Evolutionary conservation across 2,113 vertebrate genomes (phyloP), one percentile per base, ranked within the genome.

Genomic region (Pomatostomus ruficeps): DNA sequence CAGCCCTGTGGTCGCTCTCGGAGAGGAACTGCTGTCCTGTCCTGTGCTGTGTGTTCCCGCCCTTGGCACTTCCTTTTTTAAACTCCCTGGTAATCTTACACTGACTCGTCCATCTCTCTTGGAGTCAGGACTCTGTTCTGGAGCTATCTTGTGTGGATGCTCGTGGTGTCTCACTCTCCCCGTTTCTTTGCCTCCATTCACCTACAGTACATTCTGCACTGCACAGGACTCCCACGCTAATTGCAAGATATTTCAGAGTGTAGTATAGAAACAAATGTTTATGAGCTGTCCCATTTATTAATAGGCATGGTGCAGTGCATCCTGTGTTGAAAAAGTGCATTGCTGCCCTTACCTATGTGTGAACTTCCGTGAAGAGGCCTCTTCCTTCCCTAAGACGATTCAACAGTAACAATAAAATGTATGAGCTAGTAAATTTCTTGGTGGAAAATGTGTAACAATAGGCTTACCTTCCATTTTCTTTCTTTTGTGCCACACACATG

Each of bases 151-250:
- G 29, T 28, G 58, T 28, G 14, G 59, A 17, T 62, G 35, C n/a
- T 45, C 17, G 0, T 4, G 23, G 3, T 61, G 51, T 35, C 17
- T 42, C 70, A 9, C 5, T 35, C 17, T 36, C 26, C 38, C 15
- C 3, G 17, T 55, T 24, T 35, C 10, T 42, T 80, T 74, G 33
- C 35, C 11, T 70, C 51, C 10, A 0, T 62, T 68, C 35, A 45
- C 33, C 40, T 61, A 1, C 11, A 16, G 11, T 51, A 25, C 21
- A 0, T 61, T 83, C 58, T 68, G 29, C 38, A 6, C 48, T 36
- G 45, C 22, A 6, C 2, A 7, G 24, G 23, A 15, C 25, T 83
- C 35, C 13, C 14, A 12, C 1, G 0, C 22, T 31, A 45, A 40
- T 33, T 40, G 36, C n/a, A 45, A 12, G 45, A 8, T 77, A 21